phyloP scores from a whole-genome alignment of 2,797 vertebrate genomes.

The Gadopsis marmoratus region DNA sequence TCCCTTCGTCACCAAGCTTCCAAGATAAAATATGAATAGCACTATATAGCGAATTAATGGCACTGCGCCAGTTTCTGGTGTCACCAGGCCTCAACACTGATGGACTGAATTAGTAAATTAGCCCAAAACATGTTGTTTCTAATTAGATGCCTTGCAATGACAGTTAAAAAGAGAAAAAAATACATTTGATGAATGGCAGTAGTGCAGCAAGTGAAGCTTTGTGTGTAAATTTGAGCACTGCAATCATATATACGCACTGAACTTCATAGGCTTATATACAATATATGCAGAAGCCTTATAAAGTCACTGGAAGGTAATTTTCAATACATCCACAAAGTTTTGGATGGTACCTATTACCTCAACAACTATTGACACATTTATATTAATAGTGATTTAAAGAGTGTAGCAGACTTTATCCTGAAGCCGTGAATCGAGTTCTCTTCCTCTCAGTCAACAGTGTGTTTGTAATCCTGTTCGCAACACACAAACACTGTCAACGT shows the following conservation, averaged over 20 bases:
- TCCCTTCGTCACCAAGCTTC: neutral
- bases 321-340: constrained; percentile 14
- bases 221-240: neutral
- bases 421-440: constrained; percentile 36
- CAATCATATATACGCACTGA: too few relatives aligned
- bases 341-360: neutral
- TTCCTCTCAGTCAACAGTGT: constrained; percentile 46
- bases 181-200: neutral
- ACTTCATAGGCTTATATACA: neutral
- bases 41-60: neutral
- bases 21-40: neutral
- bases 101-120: neutral
- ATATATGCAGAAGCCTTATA: neutral
- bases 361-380: constrained; percentile 40
- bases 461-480: constrained; percentile 65
- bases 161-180: neutral
- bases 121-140: neutral
- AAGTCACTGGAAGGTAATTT: constrained; percentile 10
- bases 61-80: neutral
- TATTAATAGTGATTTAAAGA: constrained; percentile 53
- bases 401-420: constrained; percentile 33
- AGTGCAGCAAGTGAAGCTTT: neutral
- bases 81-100: neutral
- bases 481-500: constrained; percentile 41
- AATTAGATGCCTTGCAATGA: neutral